Base-by-base conservation (phyloP, 2,113 vertebrate species). In the Orycteropus afer region DNA sequence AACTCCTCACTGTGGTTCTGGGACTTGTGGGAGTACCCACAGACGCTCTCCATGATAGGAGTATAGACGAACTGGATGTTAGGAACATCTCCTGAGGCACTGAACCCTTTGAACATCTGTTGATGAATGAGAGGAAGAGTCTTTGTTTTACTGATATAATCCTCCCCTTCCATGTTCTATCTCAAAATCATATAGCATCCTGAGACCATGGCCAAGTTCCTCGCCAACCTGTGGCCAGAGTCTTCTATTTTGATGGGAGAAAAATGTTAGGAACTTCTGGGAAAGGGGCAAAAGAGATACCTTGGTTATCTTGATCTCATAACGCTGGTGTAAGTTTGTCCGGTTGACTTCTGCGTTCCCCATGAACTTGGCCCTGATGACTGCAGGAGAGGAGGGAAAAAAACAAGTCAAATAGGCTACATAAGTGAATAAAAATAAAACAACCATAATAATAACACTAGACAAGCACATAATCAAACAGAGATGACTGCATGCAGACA, bases 271-370 rank as follows among this genome's bases (percentile, higher is more conserved):
- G 77, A 90, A 87, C 27, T 29, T 55, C 67, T 55, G 57, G 69
- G 76, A 73, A 86, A 88, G 23, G 47, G 51, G 18, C 20, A 20
- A 63, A 77, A 59, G 1, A 29, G n/a, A 37, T 98, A 98, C 98
- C 98, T 98, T 98, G 61, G 86, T 98, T 85, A 93, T 96, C 92
- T 98, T 98, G 78, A 98, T 96, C 85, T 98, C 94, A 51, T 98
- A 98, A 86, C 88, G 97, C 78, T 88, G 85, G 69, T 94, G 51
- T 55, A 59, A 90, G n/a, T 67, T 61, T 49, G 76, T 87, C n/a
- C 59, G 11, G 37, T 81, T 96, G 86, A 97, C 59, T 81, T 97
- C 86, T 79, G 91, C 23, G 1, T 45, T 14, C 5, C 93, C 92
- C 78, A 97, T 10, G 18, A 98, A 98, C 79, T 97, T 98, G 73